Evolutionary conservation across 2,888 invertebrate genomes (phyloP).

Genomic region (Stenichneumon culpator): DNA sequence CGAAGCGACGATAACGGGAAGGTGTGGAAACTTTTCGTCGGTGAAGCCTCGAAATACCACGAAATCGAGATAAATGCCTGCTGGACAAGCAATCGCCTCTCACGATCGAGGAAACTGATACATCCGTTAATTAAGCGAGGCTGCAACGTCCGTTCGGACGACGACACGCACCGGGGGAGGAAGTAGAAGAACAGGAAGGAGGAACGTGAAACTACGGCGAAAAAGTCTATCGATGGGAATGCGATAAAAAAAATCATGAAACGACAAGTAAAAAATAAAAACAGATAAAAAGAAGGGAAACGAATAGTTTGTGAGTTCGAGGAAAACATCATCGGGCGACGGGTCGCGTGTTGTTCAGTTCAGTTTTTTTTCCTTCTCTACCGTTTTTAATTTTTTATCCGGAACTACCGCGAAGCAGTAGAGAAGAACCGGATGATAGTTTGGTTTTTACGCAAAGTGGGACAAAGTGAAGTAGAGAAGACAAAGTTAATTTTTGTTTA

Average conservation of each 20-base stretch:
- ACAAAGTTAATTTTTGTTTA: slow-evolving; percentile 33
- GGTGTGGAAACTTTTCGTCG: not conserved
- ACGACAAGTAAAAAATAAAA: slow-evolving; percentile 8
- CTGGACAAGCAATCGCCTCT: slow-evolving; percentile 19
- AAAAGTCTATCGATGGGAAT: slow-evolving; percentile 16
- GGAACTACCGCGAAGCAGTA: not conserved
- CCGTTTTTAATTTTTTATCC: not conserved
- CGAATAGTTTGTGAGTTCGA: slow-evolving; percentile 17
- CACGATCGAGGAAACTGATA: not conserved
- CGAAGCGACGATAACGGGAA: not conserved
- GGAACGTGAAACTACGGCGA: slow-evolving; percentile 10
- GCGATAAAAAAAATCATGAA: slow-evolving; percentile 18
- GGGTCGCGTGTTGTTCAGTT: slow-evolving; percentile 39
- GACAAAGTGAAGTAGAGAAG: slow-evolving; percentile 22
- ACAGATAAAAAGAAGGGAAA: not conserved
- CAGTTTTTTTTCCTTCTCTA: slow-evolving; percentile 4
- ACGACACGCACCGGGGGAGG: not conserved
- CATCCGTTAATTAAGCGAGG: not conserved
- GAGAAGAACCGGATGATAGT: not conserved
- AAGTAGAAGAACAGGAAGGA: slow-evolving; percentile 36
- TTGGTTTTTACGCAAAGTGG: not conserved
- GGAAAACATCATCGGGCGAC: slow-evolving; percentile 45
- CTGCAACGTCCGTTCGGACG: not conserved
- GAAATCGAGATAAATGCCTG: slow-evolving; percentile 31
- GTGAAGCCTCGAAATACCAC: not conserved